Percentiles rank a stretch among this genome's conserved stretches.
Conservation (phyloP, 2,113 vertebrate species). For the Mesitornis unicolor region DNA sequence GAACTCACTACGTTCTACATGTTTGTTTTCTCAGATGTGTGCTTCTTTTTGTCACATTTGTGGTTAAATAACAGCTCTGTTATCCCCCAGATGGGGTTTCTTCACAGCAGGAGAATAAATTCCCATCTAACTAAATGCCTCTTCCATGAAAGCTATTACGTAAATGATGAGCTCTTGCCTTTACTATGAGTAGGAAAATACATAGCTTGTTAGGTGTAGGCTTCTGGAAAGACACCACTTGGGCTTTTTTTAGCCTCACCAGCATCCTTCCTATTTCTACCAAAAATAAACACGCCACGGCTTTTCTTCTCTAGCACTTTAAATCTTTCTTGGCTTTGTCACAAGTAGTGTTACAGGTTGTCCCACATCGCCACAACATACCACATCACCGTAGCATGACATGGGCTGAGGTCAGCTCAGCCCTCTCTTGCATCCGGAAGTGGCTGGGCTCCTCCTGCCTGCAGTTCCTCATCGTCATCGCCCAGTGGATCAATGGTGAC, state of each 20-base stretch:
- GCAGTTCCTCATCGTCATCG: neutral
- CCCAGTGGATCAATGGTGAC: neutral
- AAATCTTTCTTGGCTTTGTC: neutral
- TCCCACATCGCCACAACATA: neutral
- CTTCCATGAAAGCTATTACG: rapidly evolving
- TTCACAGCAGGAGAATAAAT: neutral
- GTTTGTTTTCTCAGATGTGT: neutral
- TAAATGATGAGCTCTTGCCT: neutral
- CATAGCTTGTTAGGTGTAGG: neutral
- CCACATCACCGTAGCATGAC: neutral
- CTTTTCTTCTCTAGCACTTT: neutral
- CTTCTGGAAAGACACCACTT: neutral
- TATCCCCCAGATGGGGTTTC: neutral
- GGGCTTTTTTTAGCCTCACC: neutral
- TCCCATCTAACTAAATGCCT: neutral
- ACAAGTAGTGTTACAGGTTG: constrained; percentile 27
- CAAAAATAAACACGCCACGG: neutral
- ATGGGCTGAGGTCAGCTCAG: neutral
- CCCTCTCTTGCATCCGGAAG: neutral
- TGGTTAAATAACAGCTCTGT: neutral
- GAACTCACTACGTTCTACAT: neutral
- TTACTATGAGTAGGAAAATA: neutral
- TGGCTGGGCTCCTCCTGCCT: neutral
- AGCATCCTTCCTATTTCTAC: constrained; percentile 19
- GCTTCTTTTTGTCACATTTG: neutral